Conservation (phyloP, 2,797 vertebrate species). For the Tapera naevia region DNA sequence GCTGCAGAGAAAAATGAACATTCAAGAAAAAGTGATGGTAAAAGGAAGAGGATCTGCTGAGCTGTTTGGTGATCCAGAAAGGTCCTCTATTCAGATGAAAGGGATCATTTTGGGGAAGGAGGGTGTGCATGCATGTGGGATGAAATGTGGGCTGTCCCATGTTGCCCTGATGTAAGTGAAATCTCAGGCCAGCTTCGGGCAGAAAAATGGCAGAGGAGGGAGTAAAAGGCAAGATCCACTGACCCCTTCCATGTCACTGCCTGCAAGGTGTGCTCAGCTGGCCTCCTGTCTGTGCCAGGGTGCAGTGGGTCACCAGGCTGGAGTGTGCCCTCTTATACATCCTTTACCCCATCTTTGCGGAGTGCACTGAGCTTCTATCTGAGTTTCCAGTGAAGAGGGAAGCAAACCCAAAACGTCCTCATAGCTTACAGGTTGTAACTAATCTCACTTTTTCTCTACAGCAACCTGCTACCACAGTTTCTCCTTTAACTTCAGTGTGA, state of each 20-base stretch:
- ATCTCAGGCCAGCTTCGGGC: neutral
- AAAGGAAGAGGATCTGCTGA: constrained; percentile 47
- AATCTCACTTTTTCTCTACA: neutral
- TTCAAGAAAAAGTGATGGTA: constrained; percentile 55
- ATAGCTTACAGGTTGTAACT: neutral
- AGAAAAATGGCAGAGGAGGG: neutral
- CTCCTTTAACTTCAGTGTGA: neutral
- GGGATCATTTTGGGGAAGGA: neutral
- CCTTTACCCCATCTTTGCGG: neutral
- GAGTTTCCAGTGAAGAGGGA: neutral
- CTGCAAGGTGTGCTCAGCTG: neutral
- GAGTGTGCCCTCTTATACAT: neutral
- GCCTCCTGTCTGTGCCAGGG: neutral
- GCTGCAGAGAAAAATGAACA: constrained; percentile 72
- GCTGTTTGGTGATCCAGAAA: constrained; percentile 33
- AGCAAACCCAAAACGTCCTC: neutral
- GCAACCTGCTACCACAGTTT: neutral
- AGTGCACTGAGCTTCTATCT: neutral
- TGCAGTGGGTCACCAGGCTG: neutral
- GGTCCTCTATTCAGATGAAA: neutral
- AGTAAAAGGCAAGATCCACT: neutral
- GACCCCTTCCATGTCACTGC: accelerated
- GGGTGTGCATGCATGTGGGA: neutral
- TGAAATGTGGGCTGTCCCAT: neutral
- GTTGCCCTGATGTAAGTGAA: neutral